Percentiles rank a stretch among this genome's conserved stretches.
Evolutionary conservation across 2,113 vertebrate species (phyloP).

Genomic region (Salvator merianae): DNA sequence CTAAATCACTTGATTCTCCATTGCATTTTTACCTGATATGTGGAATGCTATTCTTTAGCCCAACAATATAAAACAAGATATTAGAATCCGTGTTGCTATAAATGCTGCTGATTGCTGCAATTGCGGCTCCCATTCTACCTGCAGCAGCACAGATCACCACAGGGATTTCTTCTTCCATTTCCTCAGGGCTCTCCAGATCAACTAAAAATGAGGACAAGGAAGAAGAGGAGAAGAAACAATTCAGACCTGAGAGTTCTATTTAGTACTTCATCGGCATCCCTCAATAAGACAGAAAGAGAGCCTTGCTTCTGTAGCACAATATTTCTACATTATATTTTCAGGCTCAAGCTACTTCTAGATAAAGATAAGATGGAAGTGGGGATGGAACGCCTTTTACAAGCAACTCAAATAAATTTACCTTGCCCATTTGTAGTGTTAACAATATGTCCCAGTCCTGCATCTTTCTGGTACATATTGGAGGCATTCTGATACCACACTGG

Average conservation of each 20-base stretch:
- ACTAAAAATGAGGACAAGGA: slow-evolving; percentile 36
- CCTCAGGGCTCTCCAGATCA: slow-evolving; percentile 61
- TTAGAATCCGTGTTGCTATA: slow-evolving; percentile 86
- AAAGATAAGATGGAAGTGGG: too few relatives aligned
- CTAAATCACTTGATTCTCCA: background rate
- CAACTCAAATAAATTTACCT: too few relatives aligned
- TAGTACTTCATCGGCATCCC: background rate
- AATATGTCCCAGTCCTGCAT: too few relatives aligned
- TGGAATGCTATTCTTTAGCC: slow-evolving; percentile 83
- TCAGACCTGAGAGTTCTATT: background rate
- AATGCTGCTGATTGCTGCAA: slow-evolving; percentile 93
- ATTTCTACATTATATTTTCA: too few relatives aligned
- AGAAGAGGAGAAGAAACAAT: background rate
- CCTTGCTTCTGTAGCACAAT: too few relatives aligned
- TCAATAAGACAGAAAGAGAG: background rate
- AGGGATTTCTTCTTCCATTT: slow-evolving; percentile 79
- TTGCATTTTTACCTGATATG: slow-evolving; percentile 79
- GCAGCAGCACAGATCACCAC: slow-evolving; percentile 89
- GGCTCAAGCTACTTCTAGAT: too few relatives aligned
- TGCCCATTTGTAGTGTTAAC: too few relatives aligned
- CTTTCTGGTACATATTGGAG: too few relatives aligned
- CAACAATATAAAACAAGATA: slow-evolving; percentile 91
- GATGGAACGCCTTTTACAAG: too few relatives aligned
- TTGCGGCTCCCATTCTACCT: slow-evolving; percentile 85
- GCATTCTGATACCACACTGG: too few relatives aligned